Conservation (phyloP, 92 coral and sea anemone species). For the Muricea muricata region DNA sequence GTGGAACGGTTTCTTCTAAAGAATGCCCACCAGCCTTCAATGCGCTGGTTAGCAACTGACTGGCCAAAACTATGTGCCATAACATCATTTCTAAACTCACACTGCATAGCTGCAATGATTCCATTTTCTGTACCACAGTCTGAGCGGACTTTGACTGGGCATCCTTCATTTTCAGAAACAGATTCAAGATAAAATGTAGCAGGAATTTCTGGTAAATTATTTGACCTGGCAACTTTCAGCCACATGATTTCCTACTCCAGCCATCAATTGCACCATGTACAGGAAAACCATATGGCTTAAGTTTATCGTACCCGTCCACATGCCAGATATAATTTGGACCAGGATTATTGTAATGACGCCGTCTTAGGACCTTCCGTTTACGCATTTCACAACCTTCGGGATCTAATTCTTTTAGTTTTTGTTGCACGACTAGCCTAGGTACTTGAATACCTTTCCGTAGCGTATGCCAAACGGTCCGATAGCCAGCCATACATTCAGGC, state of each 20-base stretch:
- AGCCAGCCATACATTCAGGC: constrained; percentile 38
- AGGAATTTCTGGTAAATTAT: constrained; percentile 12
- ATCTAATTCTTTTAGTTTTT: constrained; percentile 41
- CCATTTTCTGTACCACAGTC: neutral
- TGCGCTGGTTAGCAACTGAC: neutral
- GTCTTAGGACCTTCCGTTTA: constrained; percentile 16
- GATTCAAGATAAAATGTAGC: neutral
- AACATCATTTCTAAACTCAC: neutral
- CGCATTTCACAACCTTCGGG: constrained; percentile 39
- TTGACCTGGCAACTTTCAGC: constrained; percentile 35
- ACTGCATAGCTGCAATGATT: neutral
- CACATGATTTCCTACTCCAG: constrained; percentile 40
- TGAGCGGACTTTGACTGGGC: neutral
- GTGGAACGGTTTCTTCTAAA: neutral
- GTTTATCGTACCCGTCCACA: constrained; percentile 45
- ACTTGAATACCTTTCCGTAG: constrained; percentile 42
- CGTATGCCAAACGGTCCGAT: constrained; percentile 44
- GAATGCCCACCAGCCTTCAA: neutral
- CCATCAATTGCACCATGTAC: constrained; percentile 49
- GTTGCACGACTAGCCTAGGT: constrained; percentile 44
- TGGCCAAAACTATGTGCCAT: neutral
- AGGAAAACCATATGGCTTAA: constrained; percentile 38
- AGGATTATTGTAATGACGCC: constrained; percentile 26
- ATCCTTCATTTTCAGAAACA: neutral
- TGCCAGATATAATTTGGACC: constrained; percentile 48